Percentiles rank a stretch among this genome's conserved stretches.
Conservation (phyloP, 2,113 vertebrate species). For the Plectropomus leopardus region DNA sequence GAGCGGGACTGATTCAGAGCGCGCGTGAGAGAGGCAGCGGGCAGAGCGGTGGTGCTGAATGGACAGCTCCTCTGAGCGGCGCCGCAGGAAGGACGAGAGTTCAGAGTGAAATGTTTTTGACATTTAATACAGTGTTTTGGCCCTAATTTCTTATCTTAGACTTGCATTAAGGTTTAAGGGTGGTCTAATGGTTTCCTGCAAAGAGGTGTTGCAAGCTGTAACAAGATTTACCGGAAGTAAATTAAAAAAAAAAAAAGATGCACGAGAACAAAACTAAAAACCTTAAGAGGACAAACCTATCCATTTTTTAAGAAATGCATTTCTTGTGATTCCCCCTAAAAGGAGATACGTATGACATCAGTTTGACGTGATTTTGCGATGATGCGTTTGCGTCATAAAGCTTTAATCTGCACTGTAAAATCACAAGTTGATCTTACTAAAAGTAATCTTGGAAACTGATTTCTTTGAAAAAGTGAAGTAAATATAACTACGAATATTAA, state of each 20-base stretch:
- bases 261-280: neutral
- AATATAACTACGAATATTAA: no score
- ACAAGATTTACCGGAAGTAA: no score
- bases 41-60: conserved; percentile 73
- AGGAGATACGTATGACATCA: conserved; percentile 22
- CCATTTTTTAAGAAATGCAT: neutral
- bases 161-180: no score
- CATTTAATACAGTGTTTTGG: no score
- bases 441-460: no score
- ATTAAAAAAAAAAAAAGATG: no score
- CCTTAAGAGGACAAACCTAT: neutral
- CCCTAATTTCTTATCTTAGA: accelerated
- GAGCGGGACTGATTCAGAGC: neutral
- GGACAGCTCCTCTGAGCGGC: conserved; percentile 71
- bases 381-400: conserved; percentile 54
- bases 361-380: conserved; percentile 14
- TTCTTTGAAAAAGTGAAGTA: no score
- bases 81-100: conserved; percentile 21
- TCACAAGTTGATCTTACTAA: no score
- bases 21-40: neutral
- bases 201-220: neutral
- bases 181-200: neutral
- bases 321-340: neutral
- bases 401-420: no score
- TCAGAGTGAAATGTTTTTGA: neutral